phyloP scores from a whole-genome alignment of 2,113 vertebrate species.

The Numida meleagris region DNA sequence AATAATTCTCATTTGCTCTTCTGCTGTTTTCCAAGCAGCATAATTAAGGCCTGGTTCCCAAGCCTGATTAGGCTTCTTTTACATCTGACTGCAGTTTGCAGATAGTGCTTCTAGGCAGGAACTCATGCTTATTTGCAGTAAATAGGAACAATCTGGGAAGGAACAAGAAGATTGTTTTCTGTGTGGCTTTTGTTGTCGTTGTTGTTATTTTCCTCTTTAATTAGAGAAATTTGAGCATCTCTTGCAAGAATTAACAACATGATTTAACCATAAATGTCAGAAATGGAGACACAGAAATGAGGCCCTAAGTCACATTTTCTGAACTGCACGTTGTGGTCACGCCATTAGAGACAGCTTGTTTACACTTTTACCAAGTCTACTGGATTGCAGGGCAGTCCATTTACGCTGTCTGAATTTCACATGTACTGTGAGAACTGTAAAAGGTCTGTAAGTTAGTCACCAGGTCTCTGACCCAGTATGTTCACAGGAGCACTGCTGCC shows the following conservation, averaged over 20 bases:
- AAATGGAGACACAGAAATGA: constrained; percentile 43
- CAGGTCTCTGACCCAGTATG: neutral
- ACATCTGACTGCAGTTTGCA: constrained; percentile 82
- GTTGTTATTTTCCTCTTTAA: constrained; percentile 23
- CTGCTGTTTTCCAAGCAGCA: constrained; percentile 77
- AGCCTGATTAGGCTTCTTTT: constrained; percentile 78
- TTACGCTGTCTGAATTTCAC: neutral
- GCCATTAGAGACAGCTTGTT: neutral
- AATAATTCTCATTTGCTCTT: constrained; percentile 84
- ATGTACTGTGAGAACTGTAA: neutral
- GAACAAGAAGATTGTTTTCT: constrained; percentile 48
- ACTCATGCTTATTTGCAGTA: constrained; percentile 74
- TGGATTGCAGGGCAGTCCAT: neutral
- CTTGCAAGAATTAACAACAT: constrained; percentile 42
- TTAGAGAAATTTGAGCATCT: constrained; percentile 54
- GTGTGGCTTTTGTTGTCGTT: neutral
- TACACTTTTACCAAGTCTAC: constrained; percentile 11
- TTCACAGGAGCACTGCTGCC: neutral
- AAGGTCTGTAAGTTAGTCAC: neutral
- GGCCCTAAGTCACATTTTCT: constrained; percentile 1
- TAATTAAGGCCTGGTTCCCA: constrained; percentile 81
- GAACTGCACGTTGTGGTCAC: neutral
- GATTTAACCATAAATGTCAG: constrained; percentile 54
- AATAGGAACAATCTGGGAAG: constrained; percentile 77
- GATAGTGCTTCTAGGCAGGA: constrained; percentile 78